A percentile compares a stretch with the other conserved stretches of the same genome.
Evolutionary conservation across 1,140 invertebrate genomes (phyloP).

Genomic region (Cotesia typhae): DNA sequence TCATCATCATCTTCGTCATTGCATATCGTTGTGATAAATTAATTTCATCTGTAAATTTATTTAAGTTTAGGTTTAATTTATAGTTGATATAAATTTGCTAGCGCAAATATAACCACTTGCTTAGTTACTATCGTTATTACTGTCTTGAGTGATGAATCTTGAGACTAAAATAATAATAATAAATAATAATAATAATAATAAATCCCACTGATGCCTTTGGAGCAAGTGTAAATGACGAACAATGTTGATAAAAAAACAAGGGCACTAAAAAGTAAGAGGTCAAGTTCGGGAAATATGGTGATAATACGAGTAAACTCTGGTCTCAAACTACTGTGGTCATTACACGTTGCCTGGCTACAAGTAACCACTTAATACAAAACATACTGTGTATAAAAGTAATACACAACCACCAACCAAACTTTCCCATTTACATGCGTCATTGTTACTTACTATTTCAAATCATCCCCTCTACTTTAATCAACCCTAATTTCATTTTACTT

Average conservation of each 20-base stretch:
- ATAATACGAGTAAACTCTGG: constrained; percentile 42
- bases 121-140: no score
- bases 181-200: not conserved
- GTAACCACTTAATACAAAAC: constrained; percentile 17
- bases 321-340: constrained; percentile 57
- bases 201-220: not conserved
- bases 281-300: constrained; percentile 42
- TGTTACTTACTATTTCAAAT: constrained; percentile 29
- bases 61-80: no score
- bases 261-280: constrained; percentile 34
- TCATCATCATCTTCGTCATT: no score
- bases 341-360: constrained; percentile 61
- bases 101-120: no score
- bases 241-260: not conserved
- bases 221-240: constrained; percentile 8
- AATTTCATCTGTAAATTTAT: no score
- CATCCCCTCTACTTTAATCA: constrained; percentile 33
- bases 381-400: not conserved
- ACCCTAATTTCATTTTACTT: constrained; percentile 30
- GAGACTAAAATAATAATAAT: not conserved
- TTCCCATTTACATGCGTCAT: constrained; percentile 48
- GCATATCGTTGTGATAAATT: no score
- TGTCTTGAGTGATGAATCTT: no score
- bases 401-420: constrained; percentile 38
- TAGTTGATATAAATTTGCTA: no score